These are phyloP conservation scores for Nymphalis polychloros DNA, from an alignment of 2,888 invertebrate species.

Conservation along the genomic window DNA sequence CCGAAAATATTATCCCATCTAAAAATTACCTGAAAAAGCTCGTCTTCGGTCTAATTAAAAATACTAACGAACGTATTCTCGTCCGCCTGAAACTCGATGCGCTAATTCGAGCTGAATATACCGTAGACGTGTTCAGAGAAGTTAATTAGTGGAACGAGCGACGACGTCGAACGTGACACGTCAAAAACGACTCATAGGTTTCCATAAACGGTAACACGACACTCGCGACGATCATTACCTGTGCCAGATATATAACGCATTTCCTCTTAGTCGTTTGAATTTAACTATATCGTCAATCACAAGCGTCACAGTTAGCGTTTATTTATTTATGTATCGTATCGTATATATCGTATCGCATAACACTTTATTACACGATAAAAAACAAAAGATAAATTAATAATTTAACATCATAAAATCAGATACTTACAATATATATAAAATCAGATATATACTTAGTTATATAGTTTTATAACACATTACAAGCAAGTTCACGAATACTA, in stretches of 20 bases:
- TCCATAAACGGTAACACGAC: constrained; percentile 17
- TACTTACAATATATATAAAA: too few species aligned
- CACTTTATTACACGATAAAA: too few species aligned
- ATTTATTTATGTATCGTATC: too few species aligned
- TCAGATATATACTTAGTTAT: too few species aligned
- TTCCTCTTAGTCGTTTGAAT: not conserved
- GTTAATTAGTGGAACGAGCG: constrained; percentile 25
- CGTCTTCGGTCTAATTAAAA: constrained; percentile 28
- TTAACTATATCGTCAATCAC: not conserved
- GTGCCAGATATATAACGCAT: constrained; percentile 5
- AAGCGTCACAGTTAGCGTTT: too few species aligned
- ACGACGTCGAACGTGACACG: constrained; percentile 11
- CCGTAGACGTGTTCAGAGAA: constrained; percentile 6
- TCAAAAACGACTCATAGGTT: constrained; percentile 11
- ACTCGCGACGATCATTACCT: constrained; percentile 11
- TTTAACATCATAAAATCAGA: too few species aligned
- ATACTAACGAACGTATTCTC: constrained; percentile 25
- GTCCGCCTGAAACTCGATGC: constrained; percentile 22
- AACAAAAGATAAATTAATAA: too few species aligned
- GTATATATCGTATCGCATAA: too few species aligned
- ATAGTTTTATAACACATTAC: too few species aligned
- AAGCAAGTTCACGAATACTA: too few species aligned
- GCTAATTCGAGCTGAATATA: constrained; percentile 17
- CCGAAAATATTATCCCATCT: constrained; percentile 9
- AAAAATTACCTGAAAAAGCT: constrained; percentile 26